phyloP scores from a whole-genome alignment of 2,797 vertebrate genomes.

The Enteromius anoplus region DNA sequence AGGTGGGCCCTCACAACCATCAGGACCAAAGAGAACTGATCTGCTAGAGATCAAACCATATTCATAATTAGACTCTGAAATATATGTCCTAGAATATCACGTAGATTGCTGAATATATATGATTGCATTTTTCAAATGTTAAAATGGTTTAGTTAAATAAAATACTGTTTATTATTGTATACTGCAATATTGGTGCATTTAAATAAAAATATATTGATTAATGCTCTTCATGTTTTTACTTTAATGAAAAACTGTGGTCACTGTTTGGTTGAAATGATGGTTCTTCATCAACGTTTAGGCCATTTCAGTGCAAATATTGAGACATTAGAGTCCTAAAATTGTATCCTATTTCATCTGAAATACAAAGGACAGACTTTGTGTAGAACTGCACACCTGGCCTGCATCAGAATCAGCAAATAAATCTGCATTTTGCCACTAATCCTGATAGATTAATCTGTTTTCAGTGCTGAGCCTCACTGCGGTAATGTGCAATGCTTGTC shows the following conservation, averaged over 20 bases:
- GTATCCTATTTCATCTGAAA: neutral
- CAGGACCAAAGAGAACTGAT: constrained; percentile 69
- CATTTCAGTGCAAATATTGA: neutral
- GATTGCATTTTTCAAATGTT: neutral
- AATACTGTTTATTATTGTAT: neutral
- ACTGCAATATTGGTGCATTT: neutral
- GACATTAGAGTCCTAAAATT: neutral
- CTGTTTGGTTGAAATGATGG: neutral
- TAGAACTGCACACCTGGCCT: constrained; percentile 21
- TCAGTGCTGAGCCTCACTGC: constrained; percentile 1
- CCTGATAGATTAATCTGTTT: constrained; percentile 27
- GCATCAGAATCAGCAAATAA: constrained; percentile 30
- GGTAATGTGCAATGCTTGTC: neutral
- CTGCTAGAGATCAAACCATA: constrained; percentile 62
- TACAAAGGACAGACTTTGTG: neutral
- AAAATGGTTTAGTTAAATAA: neutral
- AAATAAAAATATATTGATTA: neutral
- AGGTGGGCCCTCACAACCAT: constrained; percentile 73
- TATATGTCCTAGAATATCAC: neutral
- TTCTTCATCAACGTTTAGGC: neutral
- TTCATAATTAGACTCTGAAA: neutral
- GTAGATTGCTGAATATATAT: neutral
- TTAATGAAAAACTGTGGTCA: neutral
- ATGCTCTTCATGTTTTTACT: neutral
- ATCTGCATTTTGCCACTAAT: constrained; percentile 28